Base-by-base conservation (phyloP, 1,140 invertebrate species). In the Nixonia krombeini region DNA sequence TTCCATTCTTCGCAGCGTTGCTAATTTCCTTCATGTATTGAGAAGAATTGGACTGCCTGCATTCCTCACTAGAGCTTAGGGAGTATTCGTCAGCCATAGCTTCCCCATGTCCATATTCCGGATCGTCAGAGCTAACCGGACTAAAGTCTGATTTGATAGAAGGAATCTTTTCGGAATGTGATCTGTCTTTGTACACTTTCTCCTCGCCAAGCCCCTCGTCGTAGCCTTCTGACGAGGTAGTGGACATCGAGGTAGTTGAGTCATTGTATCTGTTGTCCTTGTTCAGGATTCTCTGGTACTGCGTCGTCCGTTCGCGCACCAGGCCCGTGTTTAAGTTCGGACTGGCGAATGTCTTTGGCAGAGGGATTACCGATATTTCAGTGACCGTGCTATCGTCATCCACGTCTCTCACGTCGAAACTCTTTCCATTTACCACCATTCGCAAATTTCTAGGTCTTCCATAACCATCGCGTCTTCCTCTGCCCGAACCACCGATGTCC, bases 21-120 rank as follows among this genome's bases (percentile, higher is more conserved):
- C 75, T 57, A 7, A 79, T 73, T 1, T 72, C 71, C 25, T 76
- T 76, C 23, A 79, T 45, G 44, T 84, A 80, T 51, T 82, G 77
- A 8, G 64, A 70, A 1, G 79, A 73, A 44, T 55, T 73, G 9
- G 65, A 67, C 12, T 74, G 70, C 10, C 82, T 86, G 29, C 85
- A 86, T 35, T 87, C 87, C 42, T 88, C 87, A 51, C 84, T 87
- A 7, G 87, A 89, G 70, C 87, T 89, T 15, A 87, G 83, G 45
- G 87, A 89, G 12, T 87, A 88, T 40, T 90, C 89, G 28, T 90
- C 89, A 0, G 89, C 89, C 87, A 91, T 88, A 0, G 90, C 89
- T 69, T 91, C 90, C 0, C 90, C 90, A 55, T 88, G 87, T 0
- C 86, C 87, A 82, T 89, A 89, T 38, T 86, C 80, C 47, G 84